Base-by-base conservation (phyloP, 2,113 vertebrate genomes). In the Aphyosemion australe region DNA sequence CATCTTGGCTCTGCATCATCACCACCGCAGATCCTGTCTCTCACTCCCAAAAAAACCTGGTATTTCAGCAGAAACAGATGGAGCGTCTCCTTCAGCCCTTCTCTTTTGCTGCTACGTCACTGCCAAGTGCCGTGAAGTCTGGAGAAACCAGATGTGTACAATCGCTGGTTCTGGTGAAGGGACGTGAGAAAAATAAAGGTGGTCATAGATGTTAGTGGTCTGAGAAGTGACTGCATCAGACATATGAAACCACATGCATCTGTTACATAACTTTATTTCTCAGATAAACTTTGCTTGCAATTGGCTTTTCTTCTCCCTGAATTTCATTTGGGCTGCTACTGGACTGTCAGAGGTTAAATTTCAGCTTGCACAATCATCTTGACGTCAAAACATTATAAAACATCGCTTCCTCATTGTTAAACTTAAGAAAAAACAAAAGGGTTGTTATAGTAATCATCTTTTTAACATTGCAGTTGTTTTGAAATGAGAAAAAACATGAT, bases 1-100 rank as follows among this genome's bases (percentile, higher is more conserved):
- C 84, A 83, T 88, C 75, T 85, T 89, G 87, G 81, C 81, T 87
- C 79, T 69, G 74, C 86, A 74, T 73, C 82, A 83, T 72, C 83
- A 83, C 81, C 84, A 69, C 79, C 74, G 37, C 85, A 83, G 75
- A 82, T 76, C 78, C 83, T 60, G 73, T 83, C 79, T 84, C 81
- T 79, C 77, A 61, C 74, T 84, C 21, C 3, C 42, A 83, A 74
- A 82, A 82, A 80, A 26, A 26, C 26, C 74, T 59, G 54, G 65
- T 72, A 69, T 74, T 84, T 88, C 82, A 84, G 74, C 78, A 80
- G 82, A 82, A 84, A 79, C 80, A 86, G 79, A 86, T 86, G 82
- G 73, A 65, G 43, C 76, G 18, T 68, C 83, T 65, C 71, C 69
- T 62, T 67, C 54, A 13, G 61, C 61, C 56, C 72, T 61, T 69